Percentiles rank a stretch among this genome's conserved stretches.
Evolutionary conservation across 2,797 vertebrate genomes (phyloP).

Genomic region (Notolabrus celidotus): DNA sequence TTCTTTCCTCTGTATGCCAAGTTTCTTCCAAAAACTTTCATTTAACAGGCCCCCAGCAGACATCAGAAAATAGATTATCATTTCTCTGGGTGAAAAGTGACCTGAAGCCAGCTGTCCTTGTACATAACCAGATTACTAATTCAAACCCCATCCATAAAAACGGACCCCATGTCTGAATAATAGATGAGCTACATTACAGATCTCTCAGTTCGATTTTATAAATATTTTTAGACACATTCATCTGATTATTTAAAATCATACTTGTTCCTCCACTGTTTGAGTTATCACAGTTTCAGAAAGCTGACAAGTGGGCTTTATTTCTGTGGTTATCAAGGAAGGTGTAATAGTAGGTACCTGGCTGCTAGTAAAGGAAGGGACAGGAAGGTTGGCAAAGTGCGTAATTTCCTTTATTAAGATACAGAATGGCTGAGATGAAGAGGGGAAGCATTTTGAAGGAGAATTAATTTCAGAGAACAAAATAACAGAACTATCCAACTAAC

Average conservation of each 20-base stretch:
- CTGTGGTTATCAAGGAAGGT: too few species aligned
- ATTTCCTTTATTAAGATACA: too few species aligned
- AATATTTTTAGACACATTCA: not conserved
- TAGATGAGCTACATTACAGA: constrained; percentile 10
- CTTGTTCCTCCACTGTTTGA: not conserved
- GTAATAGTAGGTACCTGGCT: too few species aligned
- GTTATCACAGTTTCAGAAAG: too few species aligned
- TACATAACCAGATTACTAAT: constrained; percentile 29
- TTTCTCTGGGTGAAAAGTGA: constrained; percentile 30
- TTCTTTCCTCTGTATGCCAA: not conserved
- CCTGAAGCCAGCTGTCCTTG: constrained; percentile 9
- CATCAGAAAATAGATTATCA: constrained; percentile 14
- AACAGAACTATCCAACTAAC: too few species aligned
- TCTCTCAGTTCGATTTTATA: not conserved
- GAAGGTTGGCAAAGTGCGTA: too few species aligned
- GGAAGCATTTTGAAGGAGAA: too few species aligned
- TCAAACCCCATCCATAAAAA: constrained; percentile 21
- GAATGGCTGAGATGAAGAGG: too few species aligned
- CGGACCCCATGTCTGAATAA: constrained; percentile 27
- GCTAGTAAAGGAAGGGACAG: too few species aligned
- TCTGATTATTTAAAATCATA: not conserved
- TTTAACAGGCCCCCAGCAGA: constrained; percentile 20
- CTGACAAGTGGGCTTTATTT: too few species aligned
- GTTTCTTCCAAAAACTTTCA: constrained; percentile 10
- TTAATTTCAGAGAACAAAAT: too few species aligned